Conservation (phyloP, 2,797 vertebrate genomes). For the Microctenopoma steveboyesi region DNA sequence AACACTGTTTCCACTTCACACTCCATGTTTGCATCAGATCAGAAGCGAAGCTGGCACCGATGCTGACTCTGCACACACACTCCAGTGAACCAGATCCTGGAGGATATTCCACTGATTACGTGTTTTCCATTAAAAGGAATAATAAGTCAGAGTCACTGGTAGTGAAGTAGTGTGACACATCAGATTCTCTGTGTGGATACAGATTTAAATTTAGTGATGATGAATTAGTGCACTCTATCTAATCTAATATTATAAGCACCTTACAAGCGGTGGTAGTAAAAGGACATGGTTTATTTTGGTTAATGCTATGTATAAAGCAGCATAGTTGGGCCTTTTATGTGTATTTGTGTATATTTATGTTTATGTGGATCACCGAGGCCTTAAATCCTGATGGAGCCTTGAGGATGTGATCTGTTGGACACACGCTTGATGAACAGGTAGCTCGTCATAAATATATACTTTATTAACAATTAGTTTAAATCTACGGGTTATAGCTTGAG, state of each 20-base stretch:
- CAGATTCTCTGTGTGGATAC: too few species aligned
- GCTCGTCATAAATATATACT: not conserved
- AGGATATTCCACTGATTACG: conserved; percentile 7
- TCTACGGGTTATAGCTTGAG: too few species aligned
- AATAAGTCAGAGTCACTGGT: conserved; percentile 13
- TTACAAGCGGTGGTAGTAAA: too few species aligned
- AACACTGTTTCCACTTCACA: not conserved
- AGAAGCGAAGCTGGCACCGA: not conserved
- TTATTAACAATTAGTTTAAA: too few species aligned
- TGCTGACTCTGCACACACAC: not conserved
- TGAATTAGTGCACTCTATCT: too few species aligned
- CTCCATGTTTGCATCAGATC: conserved; percentile 12
- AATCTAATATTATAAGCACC: too few species aligned
- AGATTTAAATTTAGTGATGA: too few species aligned
- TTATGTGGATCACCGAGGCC: too few species aligned
- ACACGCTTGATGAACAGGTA: not conserved
- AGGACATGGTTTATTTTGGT: too few species aligned
- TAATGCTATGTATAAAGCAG: too few species aligned
- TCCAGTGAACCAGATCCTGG: not conserved
- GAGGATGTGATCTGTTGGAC: conserved; percentile 19
- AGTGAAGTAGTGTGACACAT: not conserved
- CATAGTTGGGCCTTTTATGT: too few species aligned
- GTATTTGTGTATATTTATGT: not conserved
- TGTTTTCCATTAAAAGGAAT: conserved; percentile 9
- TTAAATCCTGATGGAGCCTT: conserved; percentile 24